Percentiles rank a stretch among this genome's conserved stretches.
These are phyloP conservation scores for Glossophaga mutica DNA, from an alignment of 2,797 vertebrate genomes.

Conservation along the genomic window DNA sequence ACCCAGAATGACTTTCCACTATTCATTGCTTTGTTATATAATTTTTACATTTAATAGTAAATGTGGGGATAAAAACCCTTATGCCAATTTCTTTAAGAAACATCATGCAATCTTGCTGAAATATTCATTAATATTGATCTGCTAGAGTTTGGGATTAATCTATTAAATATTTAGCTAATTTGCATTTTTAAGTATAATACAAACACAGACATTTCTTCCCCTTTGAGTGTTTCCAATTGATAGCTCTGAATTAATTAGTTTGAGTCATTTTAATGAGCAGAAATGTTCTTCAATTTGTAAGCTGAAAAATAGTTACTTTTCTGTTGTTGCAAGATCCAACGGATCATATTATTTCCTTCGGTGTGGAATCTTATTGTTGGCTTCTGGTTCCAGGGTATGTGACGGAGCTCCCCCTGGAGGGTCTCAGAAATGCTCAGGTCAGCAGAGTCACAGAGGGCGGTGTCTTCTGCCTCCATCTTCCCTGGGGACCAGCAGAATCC, in stretches of 20 bases:
- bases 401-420: not conserved
- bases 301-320: conserved; percentile 32
- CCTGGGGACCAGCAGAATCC: not conserved
- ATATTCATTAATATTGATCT: conserved; percentile 57
- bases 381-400: not conserved
- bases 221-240: conserved; percentile 19
- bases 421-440: not conserved
- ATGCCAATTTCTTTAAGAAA: conserved; percentile 56
- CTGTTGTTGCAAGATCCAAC: not conserved
- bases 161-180: conserved; percentile 43
- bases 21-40: not conserved
- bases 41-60: conserved; percentile 40
- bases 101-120: conserved; percentile 31
- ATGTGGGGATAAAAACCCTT: not conserved
- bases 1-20: conserved; percentile 29
- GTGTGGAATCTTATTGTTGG: not conserved
- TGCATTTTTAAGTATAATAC: conserved; percentile 54
- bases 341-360: not conserved
- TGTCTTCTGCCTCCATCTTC: not conserved
- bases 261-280: conserved; percentile 47
- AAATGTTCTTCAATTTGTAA: conserved; percentile 46
- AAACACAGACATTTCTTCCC: conserved; percentile 72
- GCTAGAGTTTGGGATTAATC: conserved; percentile 8
- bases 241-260: conserved; percentile 46
- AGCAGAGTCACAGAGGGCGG: not conserved